Base-by-base conservation (phyloP, 2,113 vertebrate genomes). In the Nycticryphes semicollaris region DNA sequence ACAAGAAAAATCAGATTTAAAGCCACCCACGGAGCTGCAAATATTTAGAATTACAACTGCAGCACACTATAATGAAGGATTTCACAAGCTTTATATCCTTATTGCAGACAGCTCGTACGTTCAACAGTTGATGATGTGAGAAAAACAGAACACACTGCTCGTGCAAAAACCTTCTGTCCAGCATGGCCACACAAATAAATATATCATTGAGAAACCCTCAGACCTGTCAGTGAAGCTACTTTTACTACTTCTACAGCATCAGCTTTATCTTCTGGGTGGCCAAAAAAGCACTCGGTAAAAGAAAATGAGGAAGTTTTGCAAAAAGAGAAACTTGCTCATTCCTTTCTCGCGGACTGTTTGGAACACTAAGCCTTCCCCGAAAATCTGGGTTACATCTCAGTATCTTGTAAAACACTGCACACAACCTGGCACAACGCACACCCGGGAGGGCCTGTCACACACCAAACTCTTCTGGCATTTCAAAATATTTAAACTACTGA, bases 11-110 rank as follows among this genome's bases (percentile, higher is more conserved):
- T 2, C 25, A 22, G 23, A 87, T 69, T 95, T 84, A 83, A 87
- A 96, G 39, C 86, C 90, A 94, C 73, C 77, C 89, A 95, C 64
- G 21, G 53, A 85, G 80, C 54, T 83, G 70, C 80, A 96, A 96
- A 89, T 83, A 87, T 75, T 91, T 81, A 89, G 33, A 84, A 92
- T 68, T 90, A 93, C 53, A 90, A 57, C n/a, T 33, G 74, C 72
- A 84, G 20, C 39, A 82, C 8, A 37, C 51, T 69, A 20, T 70
- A 96, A 89, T 1, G 37, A 93, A 94, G 60, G 64, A 94, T 89
- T 96, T 95, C 60, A 93, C 72, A 94, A 91, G 63, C 84, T 89
- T 87, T 93, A 59, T 57, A 48, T 63, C 77, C 33, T 82, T 81
- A 80, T 6, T 77, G 67, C 43, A 85, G 78, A 63, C 88, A 93